Conservation (phyloP, 2,113 vertebrate genomes). For the Gymnorhina tibicen region DNA sequence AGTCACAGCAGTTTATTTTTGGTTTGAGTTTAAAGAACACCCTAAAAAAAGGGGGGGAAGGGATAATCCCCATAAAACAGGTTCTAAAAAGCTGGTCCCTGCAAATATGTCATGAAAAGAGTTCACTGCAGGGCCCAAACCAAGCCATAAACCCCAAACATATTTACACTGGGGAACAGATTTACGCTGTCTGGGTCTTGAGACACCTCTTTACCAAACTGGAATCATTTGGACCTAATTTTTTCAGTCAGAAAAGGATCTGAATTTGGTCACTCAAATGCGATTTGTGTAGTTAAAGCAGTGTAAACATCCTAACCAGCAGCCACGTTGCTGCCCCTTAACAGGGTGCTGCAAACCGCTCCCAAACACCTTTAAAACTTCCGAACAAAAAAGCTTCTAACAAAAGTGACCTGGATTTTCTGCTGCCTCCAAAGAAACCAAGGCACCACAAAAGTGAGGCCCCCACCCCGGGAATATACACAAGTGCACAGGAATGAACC, state of each 20-base stretch:
- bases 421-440: neutral
- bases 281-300: neutral
- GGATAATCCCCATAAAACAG: neutral
- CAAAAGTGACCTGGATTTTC: neutral
- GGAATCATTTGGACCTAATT: rapidly evolving
- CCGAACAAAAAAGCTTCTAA: neutral
- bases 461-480: neutral
- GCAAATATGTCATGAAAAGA: neutral
- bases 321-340: rapidly evolving
- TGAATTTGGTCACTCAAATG: neutral
- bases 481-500: neutral
- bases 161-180: neutral
- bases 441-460: neutral
- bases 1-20: neutral
- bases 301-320: neutral
- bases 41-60: neutral
- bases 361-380: neutral
- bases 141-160: neutral
- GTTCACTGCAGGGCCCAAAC: neutral
- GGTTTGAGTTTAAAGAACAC: neutral
- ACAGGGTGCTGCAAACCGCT: neutral
- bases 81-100: neutral
- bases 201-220: neutral
- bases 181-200: neutral
- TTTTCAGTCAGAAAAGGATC: neutral